Percentiles rank a stretch among this genome's conserved stretches.
Conservation (phyloP, 2,888 invertebrate genomes). For the Chrysodeixis includens region DNA sequence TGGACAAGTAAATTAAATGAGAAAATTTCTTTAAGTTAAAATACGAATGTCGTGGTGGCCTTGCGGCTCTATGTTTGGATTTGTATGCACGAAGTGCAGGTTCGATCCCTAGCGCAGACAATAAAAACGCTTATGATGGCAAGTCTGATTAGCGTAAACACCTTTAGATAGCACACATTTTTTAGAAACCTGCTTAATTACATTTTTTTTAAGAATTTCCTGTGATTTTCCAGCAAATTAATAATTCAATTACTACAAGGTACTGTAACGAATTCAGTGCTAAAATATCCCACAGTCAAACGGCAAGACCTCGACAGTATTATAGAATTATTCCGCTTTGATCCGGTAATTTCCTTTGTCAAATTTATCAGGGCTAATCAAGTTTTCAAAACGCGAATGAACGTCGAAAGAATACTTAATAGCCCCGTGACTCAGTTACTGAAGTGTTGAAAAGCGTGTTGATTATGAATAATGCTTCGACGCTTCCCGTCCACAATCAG, state of each 20-base stretch:
- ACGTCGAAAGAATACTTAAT: conserved; percentile 49
- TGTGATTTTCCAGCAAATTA: no score
- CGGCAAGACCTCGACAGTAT: conserved; percentile 41
- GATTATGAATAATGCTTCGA: conserved; percentile 9
- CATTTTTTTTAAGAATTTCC: no score
- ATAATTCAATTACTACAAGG: no score
- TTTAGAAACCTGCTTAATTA: no score
- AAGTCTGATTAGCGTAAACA: no score
- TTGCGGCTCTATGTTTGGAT: no score
- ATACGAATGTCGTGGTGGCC: no score
- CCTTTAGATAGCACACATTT: no score
- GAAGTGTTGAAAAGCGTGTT: conserved; percentile 9
- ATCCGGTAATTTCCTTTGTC: conserved; percentile 49
- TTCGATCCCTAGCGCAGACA: no score
- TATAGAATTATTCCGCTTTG: conserved; percentile 40
- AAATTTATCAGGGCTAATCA: conserved; percentile 52
- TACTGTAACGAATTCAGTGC: conserved; percentile 30
- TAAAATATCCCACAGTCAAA: conserved; percentile 34
- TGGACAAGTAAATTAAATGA: neutral
- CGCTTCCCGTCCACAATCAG: neutral
- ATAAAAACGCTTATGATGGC: no score
- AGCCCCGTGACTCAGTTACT: conserved; percentile 25
- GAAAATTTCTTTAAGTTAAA: neutral
- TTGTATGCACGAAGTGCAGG: no score
- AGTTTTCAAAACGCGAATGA: conserved; percentile 35